Percentiles rank a stretch among this genome's conserved stretches.
phyloP scores from a whole-genome alignment of 2,797 vertebrate genomes.

The Lepilemur ruficaudatus region DNA sequence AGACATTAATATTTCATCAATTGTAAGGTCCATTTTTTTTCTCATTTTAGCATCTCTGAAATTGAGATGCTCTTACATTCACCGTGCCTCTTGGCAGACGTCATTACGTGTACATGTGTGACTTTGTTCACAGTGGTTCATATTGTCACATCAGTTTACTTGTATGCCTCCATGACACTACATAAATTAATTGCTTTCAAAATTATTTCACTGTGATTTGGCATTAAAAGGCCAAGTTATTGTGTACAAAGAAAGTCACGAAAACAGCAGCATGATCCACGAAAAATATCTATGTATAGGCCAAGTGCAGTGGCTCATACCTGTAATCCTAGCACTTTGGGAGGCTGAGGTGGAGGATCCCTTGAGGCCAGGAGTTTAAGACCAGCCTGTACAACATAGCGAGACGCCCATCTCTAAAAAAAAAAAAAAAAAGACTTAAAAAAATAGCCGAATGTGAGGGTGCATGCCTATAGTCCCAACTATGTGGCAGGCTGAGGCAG shows the following conservation, averaged over 20 bases:
- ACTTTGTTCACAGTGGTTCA: not conserved
- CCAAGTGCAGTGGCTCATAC: not conserved
- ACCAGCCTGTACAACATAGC: not conserved
- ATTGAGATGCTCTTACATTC: not conserved
- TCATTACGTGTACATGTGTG: not conserved
- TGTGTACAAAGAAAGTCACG: not conserved
- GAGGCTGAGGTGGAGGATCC: not conserved
- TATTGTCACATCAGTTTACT: not conserved
- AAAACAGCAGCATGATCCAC: not conserved
- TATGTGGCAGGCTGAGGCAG: not conserved
- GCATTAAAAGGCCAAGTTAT: conserved; percentile 4
- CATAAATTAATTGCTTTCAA: not conserved
- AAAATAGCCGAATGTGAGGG: not conserved
- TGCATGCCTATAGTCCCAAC: not conserved
- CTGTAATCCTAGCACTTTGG: not conserved
- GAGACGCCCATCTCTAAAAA: not conserved
- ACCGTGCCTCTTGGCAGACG: not conserved
- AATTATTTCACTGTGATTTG: not conserved
- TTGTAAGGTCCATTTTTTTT: not conserved
- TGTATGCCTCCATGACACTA: not conserved
- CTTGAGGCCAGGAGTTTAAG: not conserved
- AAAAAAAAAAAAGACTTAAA: not conserved
- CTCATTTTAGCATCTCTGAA: not conserved
- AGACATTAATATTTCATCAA: not conserved
- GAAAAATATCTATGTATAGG: not conserved